These are phyloP conservation scores for Lamellibrachia luymesi DNA, from an alignment of 1,140 invertebrate genomes.

Conservation along the genomic window DNA sequence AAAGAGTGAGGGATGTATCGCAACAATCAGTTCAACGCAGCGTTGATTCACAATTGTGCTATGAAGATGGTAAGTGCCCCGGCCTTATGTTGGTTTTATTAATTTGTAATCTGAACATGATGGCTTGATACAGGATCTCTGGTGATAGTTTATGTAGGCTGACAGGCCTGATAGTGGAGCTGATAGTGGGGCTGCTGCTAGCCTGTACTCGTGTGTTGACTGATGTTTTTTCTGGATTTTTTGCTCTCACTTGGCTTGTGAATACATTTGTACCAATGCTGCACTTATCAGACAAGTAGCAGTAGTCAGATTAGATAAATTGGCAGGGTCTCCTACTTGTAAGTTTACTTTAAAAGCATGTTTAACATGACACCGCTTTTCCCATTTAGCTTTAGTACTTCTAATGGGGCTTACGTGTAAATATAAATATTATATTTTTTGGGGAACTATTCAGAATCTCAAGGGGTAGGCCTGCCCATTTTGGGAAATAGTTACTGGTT, in stretches of 20 bases:
- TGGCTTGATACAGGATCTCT: neutral
- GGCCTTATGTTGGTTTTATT: neutral
- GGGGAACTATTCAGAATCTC: neutral
- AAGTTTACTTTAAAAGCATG: neutral
- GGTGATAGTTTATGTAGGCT: neutral
- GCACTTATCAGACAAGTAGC: neutral
- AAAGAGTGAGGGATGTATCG: neutral
- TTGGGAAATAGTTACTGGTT: neutral
- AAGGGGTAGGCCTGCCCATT: neutral
- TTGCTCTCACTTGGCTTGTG: neutral
- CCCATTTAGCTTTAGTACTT: neutral
- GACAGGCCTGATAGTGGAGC: neutral
- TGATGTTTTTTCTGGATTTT: neutral
- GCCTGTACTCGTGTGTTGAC: neutral
- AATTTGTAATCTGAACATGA: neutral
- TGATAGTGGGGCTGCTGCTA: neutral
- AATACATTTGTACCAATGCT: neutral
- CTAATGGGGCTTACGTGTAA: neutral
- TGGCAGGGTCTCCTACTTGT: neutral
- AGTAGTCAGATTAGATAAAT: neutral
- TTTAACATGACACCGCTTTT: neutral
- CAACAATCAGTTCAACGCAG: neutral
- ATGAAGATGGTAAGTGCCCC: neutral
- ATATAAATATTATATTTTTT: neutral
- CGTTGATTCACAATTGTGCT: neutral